These are phyloP conservation scores for Tipula lateralis DNA, from an alignment of 2,888 invertebrate genomes.

Conservation along the genomic window DNA sequence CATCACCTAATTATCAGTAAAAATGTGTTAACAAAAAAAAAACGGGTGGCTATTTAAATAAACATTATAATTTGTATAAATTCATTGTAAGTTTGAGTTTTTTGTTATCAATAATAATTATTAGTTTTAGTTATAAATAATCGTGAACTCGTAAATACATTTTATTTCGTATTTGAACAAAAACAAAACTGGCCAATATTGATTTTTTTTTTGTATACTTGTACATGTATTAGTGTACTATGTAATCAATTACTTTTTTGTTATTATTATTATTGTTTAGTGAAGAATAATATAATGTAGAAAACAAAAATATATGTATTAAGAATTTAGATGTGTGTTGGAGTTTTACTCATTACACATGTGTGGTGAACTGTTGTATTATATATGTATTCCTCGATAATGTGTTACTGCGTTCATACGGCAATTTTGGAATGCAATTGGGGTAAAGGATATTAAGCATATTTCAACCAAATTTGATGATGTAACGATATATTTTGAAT, in stretches of 20 bases:
- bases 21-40: neutral
- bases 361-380: neutral
- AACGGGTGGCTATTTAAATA: neutral
- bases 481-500: no score
- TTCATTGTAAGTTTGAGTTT: neutral
- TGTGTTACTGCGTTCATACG: neutral
- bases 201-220: neutral
- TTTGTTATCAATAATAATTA: neutral
- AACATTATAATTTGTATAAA: neutral
- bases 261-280: slow-evolving; percentile 12
- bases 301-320: neutral
- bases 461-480: no score
- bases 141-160: neutral
- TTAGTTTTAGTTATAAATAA: neutral
- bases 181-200: slow-evolving; percentile 24
- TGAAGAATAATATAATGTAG: neutral
- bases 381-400: neutral
- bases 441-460: neutral
- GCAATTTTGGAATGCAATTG: neutral
- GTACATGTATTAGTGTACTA: neutral
- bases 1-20: neutral
- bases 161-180: neutral
- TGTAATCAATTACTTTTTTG: neutral
- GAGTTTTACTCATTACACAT: neutral
- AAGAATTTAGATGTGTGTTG: neutral